Evolutionary conservation across 23 tunicate species (phyloP).

Genomic region (Clavelina lepadiformis): DNA sequence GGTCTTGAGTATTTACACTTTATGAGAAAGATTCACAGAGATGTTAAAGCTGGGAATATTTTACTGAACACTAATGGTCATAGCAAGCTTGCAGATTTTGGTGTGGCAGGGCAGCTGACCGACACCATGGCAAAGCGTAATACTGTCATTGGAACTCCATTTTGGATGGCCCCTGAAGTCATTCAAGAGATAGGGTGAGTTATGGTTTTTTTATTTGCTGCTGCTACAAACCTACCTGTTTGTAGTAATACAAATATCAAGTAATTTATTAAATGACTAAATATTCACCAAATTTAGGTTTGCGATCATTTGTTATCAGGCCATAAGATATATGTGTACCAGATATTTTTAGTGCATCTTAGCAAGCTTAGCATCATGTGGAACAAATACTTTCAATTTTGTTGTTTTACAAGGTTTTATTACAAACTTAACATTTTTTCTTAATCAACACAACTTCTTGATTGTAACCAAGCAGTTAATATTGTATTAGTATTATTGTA

Average conservation of each 20-base stretch:
- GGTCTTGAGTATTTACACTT: slow-evolving; percentile 95
- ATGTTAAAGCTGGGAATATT: slow-evolving; percentile 96
- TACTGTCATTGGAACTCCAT: slow-evolving; percentile 95
- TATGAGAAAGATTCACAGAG: slow-evolving; percentile 95
- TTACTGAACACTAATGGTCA: slow-evolving; percentile 81
- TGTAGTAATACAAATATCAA: not conserved
- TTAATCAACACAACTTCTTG: no score
- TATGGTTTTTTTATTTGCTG: not conserved
- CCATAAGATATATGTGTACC: no score
- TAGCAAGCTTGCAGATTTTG: slow-evolving; percentile 97
- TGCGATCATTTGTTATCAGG: no score
- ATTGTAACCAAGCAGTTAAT: no score
- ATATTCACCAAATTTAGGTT: no score
- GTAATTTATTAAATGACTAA: no score
- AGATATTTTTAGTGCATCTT: no score
- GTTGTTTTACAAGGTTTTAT: no score
- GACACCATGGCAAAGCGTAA: slow-evolving; percentile 98
- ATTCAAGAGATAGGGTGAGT: slow-evolving; percentile 95
- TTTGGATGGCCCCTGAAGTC: slow-evolving; percentile 99
- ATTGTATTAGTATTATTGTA: not conserved
- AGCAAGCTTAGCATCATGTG: no score
- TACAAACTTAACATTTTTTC: no score
- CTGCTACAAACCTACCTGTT: no score
- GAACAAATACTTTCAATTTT: no score
- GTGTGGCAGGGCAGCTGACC: slow-evolving; percentile 97